These are phyloP conservation scores for Opisthograptis luteolata DNA, from an alignment of 2,888 invertebrate genomes.

Conservation along the genomic window DNA sequence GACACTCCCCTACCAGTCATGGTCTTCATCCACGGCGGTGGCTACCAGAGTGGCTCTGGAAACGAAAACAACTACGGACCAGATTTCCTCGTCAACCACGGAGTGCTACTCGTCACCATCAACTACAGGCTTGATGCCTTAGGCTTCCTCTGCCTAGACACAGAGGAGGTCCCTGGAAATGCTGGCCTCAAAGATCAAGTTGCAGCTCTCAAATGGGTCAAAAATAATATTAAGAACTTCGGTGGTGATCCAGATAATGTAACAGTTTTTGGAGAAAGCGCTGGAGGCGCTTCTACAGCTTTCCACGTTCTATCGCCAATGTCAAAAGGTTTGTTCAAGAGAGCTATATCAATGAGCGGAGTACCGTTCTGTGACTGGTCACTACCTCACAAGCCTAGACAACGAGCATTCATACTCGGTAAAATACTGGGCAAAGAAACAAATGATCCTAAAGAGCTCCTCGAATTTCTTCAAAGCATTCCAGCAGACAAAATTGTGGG, in stretches of 20 bases:
- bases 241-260: constrained; percentile 56
- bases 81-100: constrained; percentile 53
- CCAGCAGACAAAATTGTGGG: constrained; percentile 49
- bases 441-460: constrained; percentile 47
- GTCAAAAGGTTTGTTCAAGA: constrained; percentile 53
- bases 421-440: constrained; percentile 54
- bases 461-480: constrained; percentile 54
- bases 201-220: constrained; percentile 53
- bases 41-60: constrained; percentile 53
- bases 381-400: constrained; percentile 43
- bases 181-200: constrained; percentile 60
- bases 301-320: constrained; percentile 54
- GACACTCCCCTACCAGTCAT: constrained; percentile 50
- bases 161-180: constrained; percentile 56
- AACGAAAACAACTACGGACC: constrained; percentile 52
- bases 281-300: constrained; percentile 48
- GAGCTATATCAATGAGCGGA: constrained; percentile 55
- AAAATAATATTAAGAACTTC: constrained; percentile 49
- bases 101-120: constrained; percentile 55
- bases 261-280: constrained; percentile 59
- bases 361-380: constrained; percentile 54
- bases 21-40: constrained; percentile 62
- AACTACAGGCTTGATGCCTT: constrained; percentile 57
- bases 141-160: constrained; percentile 54
- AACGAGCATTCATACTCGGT: constrained; percentile 53